Evolutionary conservation across 92 coral and sea anemone species (phyloP), one percentile per base, ranked within the genome.

Genomic region (Parazoanthus atlanticus): DNA sequence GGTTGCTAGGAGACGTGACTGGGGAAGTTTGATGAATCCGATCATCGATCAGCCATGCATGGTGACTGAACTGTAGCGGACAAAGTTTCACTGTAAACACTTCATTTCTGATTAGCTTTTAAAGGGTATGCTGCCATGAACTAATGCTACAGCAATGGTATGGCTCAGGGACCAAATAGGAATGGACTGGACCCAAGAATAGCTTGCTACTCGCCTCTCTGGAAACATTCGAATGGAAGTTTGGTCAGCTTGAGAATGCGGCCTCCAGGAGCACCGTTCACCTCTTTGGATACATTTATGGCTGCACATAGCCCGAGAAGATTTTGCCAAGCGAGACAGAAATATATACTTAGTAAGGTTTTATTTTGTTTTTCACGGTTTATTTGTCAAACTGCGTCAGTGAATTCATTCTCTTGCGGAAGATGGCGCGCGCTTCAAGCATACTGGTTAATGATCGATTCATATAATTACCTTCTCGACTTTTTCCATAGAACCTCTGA

Each of bases 271-370:
- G 90, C 94, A 26, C 90, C 95, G 11, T 95, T 95, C 65, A 93
- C 98, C 17, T 95, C 99, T 54, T 89, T 97, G 8, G 99, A 97
- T 81, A 92, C 99, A 46, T 95, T 97, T 82, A 95, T 97, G 99
- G 96, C 99, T 21, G 96, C 99, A 46, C 99, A 97, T 74, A 95
- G 97, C 72, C 97, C 99, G 47, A 92, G 97, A 66, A 90, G 97
- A 94, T 92, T 91, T 85, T 95, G 96, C 92, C 93, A 91, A 87
- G 87, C 93, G 74, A 95, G 98, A 82, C 99, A 95, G 83, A 97
- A 94, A 84, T 97, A 94, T 84, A 88, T 97, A 71, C 90, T 97
- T 71, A 95, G 99, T 97, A 88, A 91, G 99, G 85, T 6, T 88
- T 16, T 72, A 10, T 46, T 77, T 26, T 26, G 65, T 8, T 28